phyloP scores from a whole-genome alignment of 2,797 vertebrate species.

The Anolis apletophallus region DNA sequence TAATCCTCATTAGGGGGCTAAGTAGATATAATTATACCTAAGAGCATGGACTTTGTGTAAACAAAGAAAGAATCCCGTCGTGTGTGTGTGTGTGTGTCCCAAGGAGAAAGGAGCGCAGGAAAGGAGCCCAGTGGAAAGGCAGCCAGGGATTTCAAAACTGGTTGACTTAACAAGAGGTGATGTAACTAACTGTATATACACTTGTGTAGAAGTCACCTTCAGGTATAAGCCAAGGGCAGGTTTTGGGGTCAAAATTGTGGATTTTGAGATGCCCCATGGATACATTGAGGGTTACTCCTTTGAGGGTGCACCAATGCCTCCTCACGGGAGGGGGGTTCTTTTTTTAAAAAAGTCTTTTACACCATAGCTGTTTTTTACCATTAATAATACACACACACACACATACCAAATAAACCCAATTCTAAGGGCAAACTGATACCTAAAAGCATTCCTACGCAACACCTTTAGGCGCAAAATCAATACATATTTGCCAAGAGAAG shows the following conservation, averaged over 20 bases:
- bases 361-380: background rate
- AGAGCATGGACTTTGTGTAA: slow-evolving; percentile 36
- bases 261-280: too few species aligned
- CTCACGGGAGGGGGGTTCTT: too few species aligned
- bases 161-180: background rate
- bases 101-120: slow-evolving; percentile 3
- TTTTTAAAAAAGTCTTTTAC: background rate
- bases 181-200: background rate
- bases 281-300: too few species aligned
- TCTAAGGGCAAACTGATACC: background rate
- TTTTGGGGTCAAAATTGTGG: too few species aligned
- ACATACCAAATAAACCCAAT: background rate
- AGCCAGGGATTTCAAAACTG: background rate
- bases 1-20: slow-evolving; percentile 41
- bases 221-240: too few species aligned
- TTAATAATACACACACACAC: background rate
- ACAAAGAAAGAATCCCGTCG: background rate
- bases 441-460: background rate
- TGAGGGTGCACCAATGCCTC: too few species aligned
- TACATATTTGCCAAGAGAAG: background rate
- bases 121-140: background rate
- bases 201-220: too few species aligned
- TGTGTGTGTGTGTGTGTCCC: too few species aligned
- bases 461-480: background rate
- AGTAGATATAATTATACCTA: slow-evolving; percentile 44